Conservation (phyloP, 2,113 vertebrate genomes). For the Delphinapterus leucas region DNA sequence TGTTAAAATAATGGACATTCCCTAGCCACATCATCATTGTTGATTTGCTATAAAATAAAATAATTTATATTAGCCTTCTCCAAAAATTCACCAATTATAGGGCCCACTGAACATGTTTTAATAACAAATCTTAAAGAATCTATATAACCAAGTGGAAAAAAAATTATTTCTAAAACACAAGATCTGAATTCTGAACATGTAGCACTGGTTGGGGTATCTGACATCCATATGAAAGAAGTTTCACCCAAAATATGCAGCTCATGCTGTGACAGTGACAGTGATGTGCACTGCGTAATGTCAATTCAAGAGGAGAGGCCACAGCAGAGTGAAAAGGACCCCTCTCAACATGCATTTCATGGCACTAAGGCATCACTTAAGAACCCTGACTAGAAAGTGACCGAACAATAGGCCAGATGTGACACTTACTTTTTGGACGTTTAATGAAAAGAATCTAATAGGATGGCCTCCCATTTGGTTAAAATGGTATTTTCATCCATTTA, state of each 20-base stretch:
- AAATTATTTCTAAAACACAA: not conserved
- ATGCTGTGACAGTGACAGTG: conserved; percentile 33
- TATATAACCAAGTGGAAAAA: not conserved
- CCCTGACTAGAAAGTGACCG: not conserved
- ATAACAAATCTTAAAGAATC: conserved; percentile 27
- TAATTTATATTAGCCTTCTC: not conserved
- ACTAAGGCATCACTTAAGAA: conserved; percentile 18
- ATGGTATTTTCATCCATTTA: not conserved
- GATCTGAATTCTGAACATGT: conserved; percentile 39
- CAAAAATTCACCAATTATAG: not conserved
- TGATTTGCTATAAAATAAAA: conserved; percentile 22
- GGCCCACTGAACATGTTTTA: not conserved
- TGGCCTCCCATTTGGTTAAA: not conserved
- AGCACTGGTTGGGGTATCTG: not conserved
- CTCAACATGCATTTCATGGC: not conserved
- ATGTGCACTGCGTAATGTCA: conserved; percentile 23
- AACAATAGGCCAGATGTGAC: not conserved
- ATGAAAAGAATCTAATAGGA: not conserved
- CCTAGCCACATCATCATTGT: not conserved
- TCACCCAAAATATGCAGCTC: conserved; percentile 30
- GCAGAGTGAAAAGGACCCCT: conserved; percentile 34
- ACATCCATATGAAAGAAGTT: conserved; percentile 54
- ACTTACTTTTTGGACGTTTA: not conserved
- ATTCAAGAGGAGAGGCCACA: conserved; percentile 44
- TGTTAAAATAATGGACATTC: not conserved